Base-by-base conservation (phyloP, 2,797 vertebrate species). In the Rhyacichthys aspro region DNA sequence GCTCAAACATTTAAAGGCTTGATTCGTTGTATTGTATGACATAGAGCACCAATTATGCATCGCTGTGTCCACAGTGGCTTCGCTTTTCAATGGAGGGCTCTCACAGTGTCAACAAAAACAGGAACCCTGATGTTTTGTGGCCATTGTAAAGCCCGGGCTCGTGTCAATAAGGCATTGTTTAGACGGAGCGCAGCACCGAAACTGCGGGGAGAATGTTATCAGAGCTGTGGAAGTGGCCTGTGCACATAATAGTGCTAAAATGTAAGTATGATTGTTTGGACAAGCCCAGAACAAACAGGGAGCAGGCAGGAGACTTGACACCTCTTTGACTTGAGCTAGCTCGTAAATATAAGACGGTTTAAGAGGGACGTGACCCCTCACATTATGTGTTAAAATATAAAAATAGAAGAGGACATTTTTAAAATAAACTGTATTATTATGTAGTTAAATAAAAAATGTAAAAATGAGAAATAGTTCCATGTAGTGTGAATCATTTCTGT, bases 1-100 rank as follows among this genome's bases (percentile, higher is more conserved):
- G 91, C 92, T 92, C 92, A 95, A 94, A 95, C 92, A 95, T 94
- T 94, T 94, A 88, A 93, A 94, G 92, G 92, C 84, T 92, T 82
- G 88, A 92, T 91, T 89, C 88, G 88, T 86, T 77, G 82, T 84
- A 86, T 88, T 88, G 87, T 88, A 83, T 91, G 91, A 88, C 90
- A 83, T 82, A 88, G 84, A 78, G 82, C 85, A 89, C 79, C 84
- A 88, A 88, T 90, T 88, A 91, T 91, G 89, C 87, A 67, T 83
- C 38, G 80, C 88, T 91, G 90, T 92, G 90, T 93, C 90, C 90
- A 90, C 91, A 90, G 81, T 73, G 82, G 84, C 90, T 93, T 86
- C 14, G 79, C 85, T 86, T 86, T 92, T 93, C 91, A 93, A 91
- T 90, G 75, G 90, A 88, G 88, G 89, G 90, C 93, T 91, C 88